Evolutionary conservation across 2,888 invertebrate genomes (phyloP).

Genomic region (Tupiocoris notatus): DNA sequence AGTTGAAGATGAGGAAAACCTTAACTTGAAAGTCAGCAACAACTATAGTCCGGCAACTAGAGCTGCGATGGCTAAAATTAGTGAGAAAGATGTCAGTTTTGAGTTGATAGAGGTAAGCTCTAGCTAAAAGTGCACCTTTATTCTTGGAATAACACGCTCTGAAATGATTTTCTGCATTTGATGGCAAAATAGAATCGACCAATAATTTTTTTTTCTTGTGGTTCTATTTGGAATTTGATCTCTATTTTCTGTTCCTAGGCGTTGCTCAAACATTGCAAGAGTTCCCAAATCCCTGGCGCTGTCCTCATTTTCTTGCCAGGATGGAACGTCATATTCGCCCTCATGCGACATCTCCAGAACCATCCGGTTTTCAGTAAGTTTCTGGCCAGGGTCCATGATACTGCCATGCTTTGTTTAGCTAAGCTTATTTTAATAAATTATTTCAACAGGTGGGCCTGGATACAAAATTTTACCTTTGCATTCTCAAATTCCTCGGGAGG

Average conservation of each 20-base stretch:
- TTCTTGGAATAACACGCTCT: too few species aligned
- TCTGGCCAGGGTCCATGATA: slow-evolving; percentile 47
- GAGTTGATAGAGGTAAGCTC: slow-evolving; percentile 79
- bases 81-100: slow-evolving; percentile 89
- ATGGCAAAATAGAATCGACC: too few species aligned
- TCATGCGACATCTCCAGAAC: slow-evolving; percentile 80
- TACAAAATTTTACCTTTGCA: slow-evolving; percentile 91
- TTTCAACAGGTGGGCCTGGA: slow-evolving; percentile 57
- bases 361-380: slow-evolving; percentile 68
- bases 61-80: slow-evolving; percentile 70
- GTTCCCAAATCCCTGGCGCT: slow-evolving; percentile 71
- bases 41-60: slow-evolving; percentile 60
- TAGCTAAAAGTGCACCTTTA: not conserved
- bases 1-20: slow-evolving; percentile 67
- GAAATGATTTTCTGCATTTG: too few species aligned
- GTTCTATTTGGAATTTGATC: too few species aligned
- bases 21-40: slow-evolving; percentile 63
- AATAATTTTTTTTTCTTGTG: too few species aligned
- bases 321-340: slow-evolving; percentile 93
- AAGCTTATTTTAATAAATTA: not conserved
- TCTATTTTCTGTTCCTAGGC: slow-evolving; percentile 57
- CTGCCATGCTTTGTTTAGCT: slow-evolving; percentile 12
- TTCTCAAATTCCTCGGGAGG: slow-evolving; percentile 93
- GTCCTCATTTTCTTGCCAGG: slow-evolving; percentile 92
- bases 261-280: slow-evolving; percentile 65